Evolutionary conservation across 1,140 invertebrate species (phyloP), one percentile per base, ranked within the genome.

Genomic region (Saccostrea cuccullata): DNA sequence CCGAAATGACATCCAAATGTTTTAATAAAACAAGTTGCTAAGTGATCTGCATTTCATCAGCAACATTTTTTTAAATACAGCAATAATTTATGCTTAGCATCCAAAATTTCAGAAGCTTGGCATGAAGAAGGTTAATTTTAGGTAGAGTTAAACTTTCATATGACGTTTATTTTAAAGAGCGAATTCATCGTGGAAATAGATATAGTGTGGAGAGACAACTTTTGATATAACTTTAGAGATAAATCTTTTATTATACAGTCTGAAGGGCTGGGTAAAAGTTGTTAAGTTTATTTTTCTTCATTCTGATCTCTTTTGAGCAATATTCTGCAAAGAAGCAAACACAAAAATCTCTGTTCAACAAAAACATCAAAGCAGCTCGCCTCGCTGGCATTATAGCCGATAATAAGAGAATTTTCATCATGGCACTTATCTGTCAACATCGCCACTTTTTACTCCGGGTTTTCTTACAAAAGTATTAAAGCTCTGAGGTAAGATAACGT

Each of bases 381-480:
- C 13, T 77, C 70, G 23, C 13, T 36, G 70, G 13, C 70, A 36
- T 30, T 77, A 77, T 77, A 36, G 70, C 70, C 70, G 70, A 77
- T 77, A 77, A 77, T 77, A 77, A 30, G 70, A 77, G 26, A 77
- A 77, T 17, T 77, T 77, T 77, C 70, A 77, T 77, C 70, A 30
- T 77, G 70, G 70, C 23, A 17, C 30, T 77, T 77, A 77, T 77
- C 70, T 77, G 70, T 77, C 70, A 77, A 36, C 70, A 77, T 77
- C 70, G 26, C 70, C 70, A 36, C 23, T 77, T 77, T 77, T 77
- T 77, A 77, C 26, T 77, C 26, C 70, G 70, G 60, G 30, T 77
- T 77, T 77, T 77, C 70, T 77, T 77, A 77, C 70, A 77, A 77
- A 77, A 77, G 70, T 77, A 77, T 77, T 77, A 77, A 77, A 77